Evolutionary conservation across 2,888 invertebrate genomes (phyloP), one percentile per base, ranked within the genome.

Genomic region (Augiades crinisus): DNA sequence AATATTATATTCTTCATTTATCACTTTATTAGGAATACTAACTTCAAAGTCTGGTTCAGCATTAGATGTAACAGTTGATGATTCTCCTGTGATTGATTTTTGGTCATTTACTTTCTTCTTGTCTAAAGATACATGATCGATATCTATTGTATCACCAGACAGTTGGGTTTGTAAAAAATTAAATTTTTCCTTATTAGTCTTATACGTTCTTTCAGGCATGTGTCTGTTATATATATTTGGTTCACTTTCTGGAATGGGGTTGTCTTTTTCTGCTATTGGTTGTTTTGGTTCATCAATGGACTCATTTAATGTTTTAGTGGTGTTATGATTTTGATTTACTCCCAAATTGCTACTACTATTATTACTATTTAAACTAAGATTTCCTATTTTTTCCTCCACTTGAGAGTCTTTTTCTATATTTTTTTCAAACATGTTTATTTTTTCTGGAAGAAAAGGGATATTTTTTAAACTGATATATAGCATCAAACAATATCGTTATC

Each of bases 361-460:
- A 64, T 64, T 75, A 59, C 75, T 79, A 74, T 81, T 80, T 75
- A 83, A 67, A 59, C 77, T 74, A 62, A 84, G 64, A 67, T 70
- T 82, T 56, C 69, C 67, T 67, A 84, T 63, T 78, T 81, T 86
- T 61, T 69, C 67, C 62, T 77, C 77, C 61, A 80, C 64, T 64
- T 60, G 73, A 58, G 64, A 62, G 56, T 81, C 80, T 78, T 74
- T 80, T 62, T 82, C 81, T 64, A 72, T 65, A 65, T 80, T 78
- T 59, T 80, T 87, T 65, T 89, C 89, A 69, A 89, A 89, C 78
- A 88, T 79, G 63, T 66, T 89, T 84, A 89, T 89, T 89, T 85
- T 88, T 57, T 89, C 89, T 89, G 80, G 45, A 81, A 80, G 55
- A 60, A 53, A 46, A 21, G 13, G 13, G 12, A n/a, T 12, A 21